A percentile compares a stretch with the other conserved stretches of the same genome.
Evolutionary conservation across 2,888 invertebrate species (phyloP).

Genomic region (Ditula angustiorana): DNA sequence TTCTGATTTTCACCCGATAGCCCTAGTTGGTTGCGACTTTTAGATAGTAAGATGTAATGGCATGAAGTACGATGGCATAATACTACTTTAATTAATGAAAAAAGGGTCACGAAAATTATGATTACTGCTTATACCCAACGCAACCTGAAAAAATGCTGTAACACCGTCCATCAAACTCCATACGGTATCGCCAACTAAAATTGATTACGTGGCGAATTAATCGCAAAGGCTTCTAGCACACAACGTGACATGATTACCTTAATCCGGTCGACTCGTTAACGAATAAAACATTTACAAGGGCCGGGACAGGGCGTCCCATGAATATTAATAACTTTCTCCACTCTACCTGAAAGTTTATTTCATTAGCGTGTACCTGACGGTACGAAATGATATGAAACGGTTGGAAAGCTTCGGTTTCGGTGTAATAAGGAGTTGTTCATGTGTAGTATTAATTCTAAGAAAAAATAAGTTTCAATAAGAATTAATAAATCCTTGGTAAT

Average conservation of each 20-base stretch:
- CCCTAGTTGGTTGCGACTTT: too few species aligned
- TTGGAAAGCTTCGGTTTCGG: conserved; percentile 7
- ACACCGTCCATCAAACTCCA: neutral
- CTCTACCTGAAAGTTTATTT: conserved; percentile 80
- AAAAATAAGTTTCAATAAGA: neutral
- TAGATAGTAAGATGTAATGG: too few species aligned
- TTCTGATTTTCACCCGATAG: too few species aligned
- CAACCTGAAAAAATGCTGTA: too few species aligned
- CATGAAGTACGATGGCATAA: too few species aligned
- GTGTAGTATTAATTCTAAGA: neutral
- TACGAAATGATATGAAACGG: conserved; percentile 49
- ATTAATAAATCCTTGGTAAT: neutral
- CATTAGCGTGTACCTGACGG: conserved; percentile 67
- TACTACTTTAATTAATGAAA: too few species aligned
- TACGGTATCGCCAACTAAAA: conserved; percentile 49
- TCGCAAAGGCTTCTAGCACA: conserved; percentile 71
- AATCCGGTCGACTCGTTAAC: conserved; percentile 81
- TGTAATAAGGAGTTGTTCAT: neutral
- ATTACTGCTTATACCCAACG: too few species aligned
- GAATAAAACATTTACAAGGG: conserved; percentile 84
- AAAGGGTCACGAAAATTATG: too few species aligned
- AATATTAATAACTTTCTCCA: conserved; percentile 79
- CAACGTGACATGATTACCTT: conserved; percentile 82
- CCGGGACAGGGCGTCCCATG: conserved; percentile 66
- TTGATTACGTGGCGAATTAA: conserved; percentile 77